Evolutionary conservation across 2,888 invertebrate genomes (phyloP), one percentile per base, ranked within the genome.

Genomic region (Carpatolechia fugitivella): DNA sequence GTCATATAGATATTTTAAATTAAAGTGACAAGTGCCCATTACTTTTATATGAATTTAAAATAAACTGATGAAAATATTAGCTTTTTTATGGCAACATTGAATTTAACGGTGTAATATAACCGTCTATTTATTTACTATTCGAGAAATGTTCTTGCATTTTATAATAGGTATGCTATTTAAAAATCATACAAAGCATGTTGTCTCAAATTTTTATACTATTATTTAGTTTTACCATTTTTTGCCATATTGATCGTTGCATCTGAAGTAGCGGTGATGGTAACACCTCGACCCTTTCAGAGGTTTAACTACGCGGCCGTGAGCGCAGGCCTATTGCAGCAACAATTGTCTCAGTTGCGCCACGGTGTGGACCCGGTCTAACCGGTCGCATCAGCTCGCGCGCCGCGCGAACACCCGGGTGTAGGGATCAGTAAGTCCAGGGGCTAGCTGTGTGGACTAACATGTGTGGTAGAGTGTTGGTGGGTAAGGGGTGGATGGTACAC

Each of bases 241-340:
- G 78, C 82, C 77, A 82, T 63, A 74, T 74, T 61, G 60, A 67
- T 62, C 54, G 36, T 50, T 57, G 54, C 59, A 57, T 55, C 59
- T 56, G 60, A 44, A 59, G 72, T 75, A 78, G 72, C 71, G 89
- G 89, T 89, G 89, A 84, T 82, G 89, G 89, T 89, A 85, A 86
- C 79, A 78, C 75, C 77, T 68, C 74, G 62, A n/a, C 16, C 14
- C 30, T 24, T 85, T 72, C 90, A 90, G 90, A 88, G 88, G 83
- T 90, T 90, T 90, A 90, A 89, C 89, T 90, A 90, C 87, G 90
- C 90, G 77, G 78, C 89, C 66, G 88, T 88, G 78, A 89, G 75
- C 84, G 88, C 90, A 58, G 90, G 90, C 66, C 84, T 90, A 62
- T 85, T 90, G 85, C 90, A 90, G 84, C 89, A 89, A 74, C 90